Evolutionary conservation across 2,113 vertebrate species (phyloP), one percentile per base, ranked within the genome.

Genomic region (Gallinago jamesoni): DNA sequence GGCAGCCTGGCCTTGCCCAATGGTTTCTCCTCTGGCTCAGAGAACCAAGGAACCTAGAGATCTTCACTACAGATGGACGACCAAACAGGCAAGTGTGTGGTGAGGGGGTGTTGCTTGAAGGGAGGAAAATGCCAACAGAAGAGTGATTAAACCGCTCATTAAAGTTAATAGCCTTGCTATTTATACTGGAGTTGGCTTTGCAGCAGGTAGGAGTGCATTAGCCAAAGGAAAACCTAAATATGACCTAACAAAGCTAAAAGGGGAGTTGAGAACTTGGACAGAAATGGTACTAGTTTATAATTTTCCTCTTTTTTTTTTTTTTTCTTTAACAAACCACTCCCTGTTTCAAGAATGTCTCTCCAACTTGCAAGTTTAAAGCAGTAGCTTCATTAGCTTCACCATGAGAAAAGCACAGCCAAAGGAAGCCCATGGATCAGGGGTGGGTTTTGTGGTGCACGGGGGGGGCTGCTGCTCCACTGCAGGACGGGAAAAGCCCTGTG

Each of bases 401-500:
- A 20, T 2, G 23, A 86, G 17, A n/a, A 84, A 60, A 30, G 69
- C 9, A 19, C 3, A 12, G 16, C 37, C 53, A 43, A 33, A 80
- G 0, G 0, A 47, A 78, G 47, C 39, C 31, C 25, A 0, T 15
- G 13, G 18, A 0, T 16, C 18, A 22, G 48, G 84, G 75, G 11
- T 9, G 33, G 19, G 63, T 43, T 53, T 12, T 20, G 10, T 11
- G 62, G 66, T 27, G 59, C 53, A 33, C 20, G 18, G 6, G 39
- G 23, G 43, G 59, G 7, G 52, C 45, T 55, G 6, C 8, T 53
- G 78, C 33, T 25, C 12, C 1, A 3, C 69, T 50, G 62, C n/a
- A 37, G 68, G 41, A 8, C 45, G 33, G 56, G 30, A 24, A 12
- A 41, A 18, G 5, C 2, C 39, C 3, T 33, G 14, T 13, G 25